Base-by-base conservation (phyloP, 2,113 vertebrate genomes). In the Pionites leucogaster region DNA sequence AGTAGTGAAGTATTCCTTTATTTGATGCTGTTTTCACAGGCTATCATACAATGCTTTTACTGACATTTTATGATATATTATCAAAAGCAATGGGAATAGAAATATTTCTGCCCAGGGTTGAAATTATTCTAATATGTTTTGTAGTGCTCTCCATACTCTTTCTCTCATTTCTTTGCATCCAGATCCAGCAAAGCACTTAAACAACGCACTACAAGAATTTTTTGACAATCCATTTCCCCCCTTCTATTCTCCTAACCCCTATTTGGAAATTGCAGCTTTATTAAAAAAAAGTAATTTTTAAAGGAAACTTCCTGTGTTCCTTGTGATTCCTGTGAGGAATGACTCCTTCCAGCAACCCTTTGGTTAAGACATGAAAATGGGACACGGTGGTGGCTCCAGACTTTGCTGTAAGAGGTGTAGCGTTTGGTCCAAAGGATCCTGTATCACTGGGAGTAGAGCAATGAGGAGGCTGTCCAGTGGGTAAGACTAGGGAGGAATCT, bases 121-220 rank as follows among this genome's bases (percentile, higher is more conserved):
- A 93, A 94, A 84, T 91, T 24, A 71, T 72, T 95, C 53, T 82
- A 90, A 33, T 86, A 67, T 53, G 22, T 90, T 85, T 92, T 0
- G 1, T 76, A 82, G 77, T 52, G 57, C 47, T 93, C 49, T 82
- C 78, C 2, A 0, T 57, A 53, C 27, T 93, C 47, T 75, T 95
- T 92, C 65, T 74, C 64, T 41, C 41, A 78, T 71, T 92, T 77
- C 69, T 76, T 90, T 79, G 42, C 41, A 91, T 79, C 44, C 62
- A 57, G 93, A 62, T 96, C 95, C 95, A 96, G n/a, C 83, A 91
- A 96, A 95, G 82, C 92, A 94, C 96, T 96, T 97, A 96, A 90
- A 93, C 63, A 84, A 63, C 64, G 75, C 31, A 90, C 77, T 84
- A 60, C 33, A 57, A 79, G 69, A 93, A 24, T 41, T 92, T 52